These are phyloP conservation scores for Drosophila triauraria DNA, from an alignment of 1,140 invertebrate genomes.

Conservation along the genomic window DNA sequence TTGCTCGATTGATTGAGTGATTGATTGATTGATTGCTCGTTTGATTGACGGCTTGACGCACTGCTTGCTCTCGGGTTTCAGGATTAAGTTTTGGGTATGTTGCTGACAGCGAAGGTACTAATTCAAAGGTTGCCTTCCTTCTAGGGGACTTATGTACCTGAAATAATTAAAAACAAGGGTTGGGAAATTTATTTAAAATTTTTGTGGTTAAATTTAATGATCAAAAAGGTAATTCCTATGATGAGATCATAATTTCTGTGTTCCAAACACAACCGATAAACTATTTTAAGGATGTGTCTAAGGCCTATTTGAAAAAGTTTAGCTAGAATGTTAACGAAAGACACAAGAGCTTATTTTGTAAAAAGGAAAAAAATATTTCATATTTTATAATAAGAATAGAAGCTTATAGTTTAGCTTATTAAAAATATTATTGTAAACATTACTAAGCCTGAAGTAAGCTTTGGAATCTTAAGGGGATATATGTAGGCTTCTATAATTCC, in stretches of 20 bases:
- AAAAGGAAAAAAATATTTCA: background rate
- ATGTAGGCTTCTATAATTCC: no score
- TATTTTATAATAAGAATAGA: background rate
- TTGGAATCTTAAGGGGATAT: background rate
- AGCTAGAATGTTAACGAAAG: background rate
- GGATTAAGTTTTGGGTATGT: background rate
- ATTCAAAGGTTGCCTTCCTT: slow-evolving; percentile 30
- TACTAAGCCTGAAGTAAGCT: background rate
- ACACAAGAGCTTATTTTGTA: no score
- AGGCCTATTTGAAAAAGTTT: background rate
- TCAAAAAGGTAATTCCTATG: no score
- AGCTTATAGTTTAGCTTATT: no score
- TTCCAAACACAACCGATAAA: background rate
- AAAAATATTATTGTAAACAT: background rate
- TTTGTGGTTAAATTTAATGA: background rate
- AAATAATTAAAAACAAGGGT: background rate
- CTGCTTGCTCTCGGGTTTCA: background rate
- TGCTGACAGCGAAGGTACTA: slow-evolving; percentile 1
- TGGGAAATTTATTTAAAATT: background rate
- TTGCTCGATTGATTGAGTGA: slow-evolving; percentile 1
- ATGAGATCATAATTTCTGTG: background rate
- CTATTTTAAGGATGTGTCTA: fast-evolving
- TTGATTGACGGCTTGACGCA: slow-evolving; percentile 18
- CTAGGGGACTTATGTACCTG: slow-evolving; percentile 47
- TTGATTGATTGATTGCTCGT: slow-evolving; percentile 21